Evolutionary conservation across 2,797 vertebrate genomes (phyloP), one percentile per base, ranked within the genome.

Genomic region (Monodelphis domestica): DNA sequence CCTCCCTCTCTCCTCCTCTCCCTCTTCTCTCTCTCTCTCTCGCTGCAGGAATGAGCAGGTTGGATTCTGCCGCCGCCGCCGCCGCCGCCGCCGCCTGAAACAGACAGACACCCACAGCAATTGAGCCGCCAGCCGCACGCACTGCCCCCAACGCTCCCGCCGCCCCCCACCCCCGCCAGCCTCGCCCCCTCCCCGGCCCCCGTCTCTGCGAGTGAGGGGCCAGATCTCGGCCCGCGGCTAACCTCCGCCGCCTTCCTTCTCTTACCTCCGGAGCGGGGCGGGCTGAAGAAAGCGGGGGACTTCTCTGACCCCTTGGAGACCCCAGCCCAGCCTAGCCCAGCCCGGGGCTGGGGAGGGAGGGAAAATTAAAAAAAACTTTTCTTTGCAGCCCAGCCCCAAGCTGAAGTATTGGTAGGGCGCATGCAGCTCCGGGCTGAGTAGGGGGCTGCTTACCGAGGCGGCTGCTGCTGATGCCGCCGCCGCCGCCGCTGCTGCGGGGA

Each of bases 1-100:
- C 96, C 33, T n/a, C 97, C 94, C 96, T 95, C 95, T 90, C 96
- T 87, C 96, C 97, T 91, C 91, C 96, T 92, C 95, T 15, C 57
- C 11, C 93, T 91, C 87, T 93, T 63, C 96, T 92, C 94, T 91
- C 53, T 92, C 93, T 50, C 96, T 90, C 95, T 96, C 96, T 96
- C 97, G 96, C 94, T 95, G 91, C 94, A 91, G 94, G 93, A 90
- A 57, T 95, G 92, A 96, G 97, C 95, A 95, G 97, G 97, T 95
- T 95, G 97, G 95, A 92, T 94, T 97, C 95, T 5, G 97, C 96
- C 90, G 94, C 95, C 56, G 95, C 90, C 94, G 95, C 97, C 4
- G 45, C 87, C 0, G 50, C 87, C 7, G 52, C 45, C 50, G 30
- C 87, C 52, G 87, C 52, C 87, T 51, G 45, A 52, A 51, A 88